These are phyloP conservation scores for Parasteatoda lunata DNA, from an alignment of 2,888 invertebrate genomes.

Conservation along the genomic window DNA sequence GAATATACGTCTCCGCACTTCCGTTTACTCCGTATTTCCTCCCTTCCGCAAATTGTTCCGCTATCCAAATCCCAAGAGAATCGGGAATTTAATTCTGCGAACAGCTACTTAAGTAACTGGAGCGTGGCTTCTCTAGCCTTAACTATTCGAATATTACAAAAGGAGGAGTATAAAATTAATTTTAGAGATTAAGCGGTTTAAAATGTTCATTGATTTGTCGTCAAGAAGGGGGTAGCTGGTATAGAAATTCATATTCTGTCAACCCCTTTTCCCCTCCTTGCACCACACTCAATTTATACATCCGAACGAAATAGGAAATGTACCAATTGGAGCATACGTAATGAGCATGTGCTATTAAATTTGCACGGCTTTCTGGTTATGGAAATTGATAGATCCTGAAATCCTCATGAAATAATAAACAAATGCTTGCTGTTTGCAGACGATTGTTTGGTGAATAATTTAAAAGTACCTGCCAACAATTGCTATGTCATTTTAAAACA, in stretches of 20 bases:
- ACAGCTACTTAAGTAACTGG: slow-evolving; percentile 60
- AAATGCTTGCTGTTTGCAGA: slow-evolving; percentile 16
- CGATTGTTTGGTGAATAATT: not conserved
- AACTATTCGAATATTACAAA: no score
- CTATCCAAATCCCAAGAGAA: slow-evolving; percentile 37
- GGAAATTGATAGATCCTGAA: slow-evolving; percentile 49
- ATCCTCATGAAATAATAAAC: slow-evolving; percentile 27
- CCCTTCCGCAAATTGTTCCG: slow-evolving; percentile 53
- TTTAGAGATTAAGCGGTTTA: slow-evolving; percentile 66
- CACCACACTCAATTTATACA: slow-evolving; percentile 29
- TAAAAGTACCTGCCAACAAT: not conserved
- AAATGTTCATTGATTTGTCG: slow-evolving; percentile 57
- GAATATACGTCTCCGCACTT: not conserved
- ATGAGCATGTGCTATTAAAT: slow-evolving; percentile 66
- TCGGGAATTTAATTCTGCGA: slow-evolving; percentile 59
- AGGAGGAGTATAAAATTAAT: slow-evolving; percentile 57
- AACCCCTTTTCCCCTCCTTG: not conserved
- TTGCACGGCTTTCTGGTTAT: slow-evolving; percentile 46
- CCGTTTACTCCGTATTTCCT: slow-evolving; percentile 9
- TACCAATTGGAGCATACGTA: slow-evolving; percentile 25
- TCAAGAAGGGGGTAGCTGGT: not conserved
- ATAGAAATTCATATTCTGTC: not conserved
- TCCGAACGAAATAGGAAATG: slow-evolving; percentile 44
- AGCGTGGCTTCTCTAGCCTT: slow-evolving; percentile 24
- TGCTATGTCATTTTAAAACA: no score